Conservation (phyloP, 2,113 vertebrate genomes). For the Solenodon paradoxus region DNA sequence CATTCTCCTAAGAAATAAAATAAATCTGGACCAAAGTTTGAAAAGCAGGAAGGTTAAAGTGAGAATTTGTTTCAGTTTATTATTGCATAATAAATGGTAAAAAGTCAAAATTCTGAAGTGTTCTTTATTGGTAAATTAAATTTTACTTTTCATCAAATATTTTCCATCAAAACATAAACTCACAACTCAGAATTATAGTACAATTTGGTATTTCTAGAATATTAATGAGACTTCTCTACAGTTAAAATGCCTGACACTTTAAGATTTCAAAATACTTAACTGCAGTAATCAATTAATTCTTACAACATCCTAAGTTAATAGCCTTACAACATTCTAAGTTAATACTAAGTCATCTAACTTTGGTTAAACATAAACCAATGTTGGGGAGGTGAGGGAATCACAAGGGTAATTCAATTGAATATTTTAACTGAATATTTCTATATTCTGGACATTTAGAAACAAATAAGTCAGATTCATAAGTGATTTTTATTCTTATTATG, state of each 20-base stretch:
- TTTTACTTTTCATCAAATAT: constrained; percentile 25
- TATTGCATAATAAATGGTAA: constrained; percentile 3
- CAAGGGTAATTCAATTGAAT: constrained; percentile 26
- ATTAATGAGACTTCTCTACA: constrained; percentile 14
- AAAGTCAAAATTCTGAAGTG: background rate
- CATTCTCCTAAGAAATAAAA: constrained; percentile 47
- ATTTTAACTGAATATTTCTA: background rate
- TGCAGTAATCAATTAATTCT: constrained; percentile 34
- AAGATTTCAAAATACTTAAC: constrained; percentile 29
- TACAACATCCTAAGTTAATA: constrained; percentile 42
- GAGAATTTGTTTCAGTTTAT: constrained; percentile 38
- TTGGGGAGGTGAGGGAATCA: background rate
- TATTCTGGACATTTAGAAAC: background rate
- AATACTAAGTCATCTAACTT: constrained; percentile 46
- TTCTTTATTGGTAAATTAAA: constrained; percentile 36
- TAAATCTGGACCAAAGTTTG: constrained; percentile 27
- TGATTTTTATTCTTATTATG: constrained; percentile 31
- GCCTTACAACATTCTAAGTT: constrained; percentile 43
- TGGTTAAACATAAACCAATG: constrained; percentile 51
- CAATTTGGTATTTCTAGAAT: constrained; percentile 3
- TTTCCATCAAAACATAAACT: background rate
- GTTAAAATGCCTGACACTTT: constrained; percentile 12
- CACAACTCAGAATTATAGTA: background rate
- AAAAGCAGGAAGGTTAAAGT: constrained; percentile 4
- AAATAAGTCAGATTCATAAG: background rate